Conservation (phyloP, 1,140 invertebrate genomes). For the Microplitis demolitor region DNA sequence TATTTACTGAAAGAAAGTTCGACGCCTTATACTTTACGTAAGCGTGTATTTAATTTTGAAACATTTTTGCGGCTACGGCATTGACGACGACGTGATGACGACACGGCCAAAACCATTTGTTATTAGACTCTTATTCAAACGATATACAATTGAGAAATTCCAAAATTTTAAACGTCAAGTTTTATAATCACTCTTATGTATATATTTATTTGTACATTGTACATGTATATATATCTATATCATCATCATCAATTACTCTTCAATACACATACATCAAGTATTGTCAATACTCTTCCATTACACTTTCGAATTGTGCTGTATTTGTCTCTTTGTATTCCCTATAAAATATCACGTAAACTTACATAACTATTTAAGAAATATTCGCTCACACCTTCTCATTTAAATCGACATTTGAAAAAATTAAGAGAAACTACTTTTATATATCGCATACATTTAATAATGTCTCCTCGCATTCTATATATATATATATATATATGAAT, state of each 20-base stretch:
- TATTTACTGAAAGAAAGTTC: conserved; percentile 31
- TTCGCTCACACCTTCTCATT: no score
- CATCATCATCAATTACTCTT: background rate
- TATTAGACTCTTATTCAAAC: background rate
- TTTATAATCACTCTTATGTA: background rate
- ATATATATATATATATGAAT: background rate
- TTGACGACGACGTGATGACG: background rate
- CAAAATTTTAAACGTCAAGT: background rate
- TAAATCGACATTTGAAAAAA: background rate
- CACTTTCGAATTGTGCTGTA: no score
- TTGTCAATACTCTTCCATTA: no score
- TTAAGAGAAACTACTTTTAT: conserved; percentile 5
- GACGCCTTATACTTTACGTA: background rate
- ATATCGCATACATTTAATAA: background rate
- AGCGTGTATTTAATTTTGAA: conserved; percentile 1
- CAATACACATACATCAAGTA: background rate
- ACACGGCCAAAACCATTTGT: background rate
- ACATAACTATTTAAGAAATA: no score
- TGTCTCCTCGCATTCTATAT: background rate
- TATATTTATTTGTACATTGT: background rate
- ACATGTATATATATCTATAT: background rate
- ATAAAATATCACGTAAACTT: no score
- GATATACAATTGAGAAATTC: background rate
- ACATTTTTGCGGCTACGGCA: background rate
- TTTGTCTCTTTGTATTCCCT: no score